Evolutionary conservation across 2,113 vertebrate species (phyloP).

Genomic region (Aleadryas rufinucha): DNA sequence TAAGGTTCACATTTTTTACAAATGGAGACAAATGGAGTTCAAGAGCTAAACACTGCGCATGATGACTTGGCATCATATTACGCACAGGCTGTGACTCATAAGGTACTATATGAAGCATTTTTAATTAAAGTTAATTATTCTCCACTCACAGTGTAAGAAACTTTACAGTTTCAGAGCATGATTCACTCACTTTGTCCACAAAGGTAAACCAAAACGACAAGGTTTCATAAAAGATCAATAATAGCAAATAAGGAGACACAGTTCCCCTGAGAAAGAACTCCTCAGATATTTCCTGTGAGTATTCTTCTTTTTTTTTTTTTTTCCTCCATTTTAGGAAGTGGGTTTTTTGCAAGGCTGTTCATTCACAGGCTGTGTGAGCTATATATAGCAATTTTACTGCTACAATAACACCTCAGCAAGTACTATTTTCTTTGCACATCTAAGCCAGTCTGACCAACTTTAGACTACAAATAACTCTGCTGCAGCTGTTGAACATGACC

Average conservation of each 20-base stretch:
- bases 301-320: background rate
- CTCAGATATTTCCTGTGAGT: background rate
- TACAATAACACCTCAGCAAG: background rate
- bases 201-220: background rate
- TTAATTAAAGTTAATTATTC: background rate
- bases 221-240: background rate
- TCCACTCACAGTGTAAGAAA: background rate
- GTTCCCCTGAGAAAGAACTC: background rate
- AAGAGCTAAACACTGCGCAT: background rate
- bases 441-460: background rate
- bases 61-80: background rate
- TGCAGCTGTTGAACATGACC: slow-evolving; percentile 25
- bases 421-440: background rate
- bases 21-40: background rate
- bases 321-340: background rate
- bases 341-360: background rate
- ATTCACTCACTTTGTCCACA: background rate
- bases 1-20: background rate
- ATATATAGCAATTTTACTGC: background rate
- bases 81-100: background rate
- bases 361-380: background rate
- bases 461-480: slow-evolving; percentile 24
- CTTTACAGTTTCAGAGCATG: background rate
- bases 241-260: background rate
- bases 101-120: background rate